These are phyloP conservation scores for fruit fly (Drosophila melanogaster) DNA, from an alignment of 1,140 invertebrate species.

Conservation along the genomic window Release_6_plus_ISO1_MT NC_004354.4:17756501-17757000, in stretches of 20 bases:
- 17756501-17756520: too few species aligned
- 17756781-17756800: not conserved
- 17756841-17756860: constrained; percentile 71
- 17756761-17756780: constrained; percentile 17
- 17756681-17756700: not conserved
- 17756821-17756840: constrained; percentile 74
- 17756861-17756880: constrained; percentile 62
- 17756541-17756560: too few species aligned
- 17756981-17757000: constrained; percentile 1
- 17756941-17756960: constrained; percentile 28
- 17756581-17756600: not conserved
- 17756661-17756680: not conserved
- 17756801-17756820: constrained; percentile 45
- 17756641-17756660: not conserved
- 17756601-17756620: not conserved
- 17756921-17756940: constrained; percentile 76
- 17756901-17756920: constrained; percentile 78
- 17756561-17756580: too few species aligned
- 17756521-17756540: too few species aligned
- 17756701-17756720: not conserved
- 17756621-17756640: not conserved
- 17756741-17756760: not conserved
- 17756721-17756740: not conserved
- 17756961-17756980: not conserved
- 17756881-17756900: constrained; percentile 36